Base-by-base conservation (phyloP, 2,888 invertebrate genomes). In the Eristalinus aeneus region DNA sequence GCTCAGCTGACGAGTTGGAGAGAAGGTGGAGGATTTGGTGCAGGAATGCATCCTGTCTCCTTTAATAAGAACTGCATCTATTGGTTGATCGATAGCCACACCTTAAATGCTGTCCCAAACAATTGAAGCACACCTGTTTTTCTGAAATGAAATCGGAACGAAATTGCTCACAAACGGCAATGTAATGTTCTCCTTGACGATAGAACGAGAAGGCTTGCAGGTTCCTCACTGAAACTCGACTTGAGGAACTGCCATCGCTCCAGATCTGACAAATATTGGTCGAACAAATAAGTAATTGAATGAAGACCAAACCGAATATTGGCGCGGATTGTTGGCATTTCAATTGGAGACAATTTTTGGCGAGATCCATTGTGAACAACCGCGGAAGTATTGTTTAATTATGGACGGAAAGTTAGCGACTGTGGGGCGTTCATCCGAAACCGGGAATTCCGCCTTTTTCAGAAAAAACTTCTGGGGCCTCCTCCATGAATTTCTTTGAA, bases 71-170 rank as follows among this genome's bases (percentile, higher is more conserved):
- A 11, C 31, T 31, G 9, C 53, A 65, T 53, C n/a, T 46, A 1
- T n/a, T 65, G 11, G 4, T 53, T 53, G 16, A 65, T 46, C 65
- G 31, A 10, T 53, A 53, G 23, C 53, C 31, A 46, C 16, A 9
- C 16, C 23, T 56, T 22, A 20, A 56, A 56, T 56, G 22, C 16
- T 20, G 8, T 8, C 54, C 54, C 54, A 22, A 54, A 54, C 16
- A 39, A 53, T 23, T 65, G 46, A 27, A 12, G 27, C 46, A 27
- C 46, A 65, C n/a, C 27, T 16, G 46, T n/a, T 46, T 65, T 16
- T 27, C 63, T 53, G 65, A 23, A 16, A 27, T 27, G 16, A 65
- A 27, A 65, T 65, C 65, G 27, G 27, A 65, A 46, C 46, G 27
- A 27, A 27, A 27, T 27, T 27, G 27, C 2, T 27, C 27, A 27